Evolutionary conservation across 2,888 invertebrate genomes (phyloP).

Genomic region (Biston stratarius): DNA sequence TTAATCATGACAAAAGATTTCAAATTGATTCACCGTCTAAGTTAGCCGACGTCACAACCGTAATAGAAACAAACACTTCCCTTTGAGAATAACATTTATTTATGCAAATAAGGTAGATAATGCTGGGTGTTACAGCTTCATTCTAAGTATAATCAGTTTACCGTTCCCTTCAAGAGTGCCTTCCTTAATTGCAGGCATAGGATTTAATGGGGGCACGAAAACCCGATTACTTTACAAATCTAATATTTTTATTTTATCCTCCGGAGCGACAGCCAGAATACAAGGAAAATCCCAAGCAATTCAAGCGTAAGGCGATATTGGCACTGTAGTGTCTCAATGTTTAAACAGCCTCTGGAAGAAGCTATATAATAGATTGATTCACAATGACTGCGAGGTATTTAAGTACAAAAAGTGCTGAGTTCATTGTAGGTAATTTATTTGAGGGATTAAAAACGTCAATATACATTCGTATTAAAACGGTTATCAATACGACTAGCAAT

Average conservation of each 20-base stretch:
- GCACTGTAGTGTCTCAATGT: conserved; percentile 23
- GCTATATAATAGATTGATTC: conserved; percentile 34
- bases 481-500: conserved; percentile 3
- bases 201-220: conserved; percentile 71
- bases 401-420: conserved; percentile 19
- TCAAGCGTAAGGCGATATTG: conserved; percentile 27
- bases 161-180: conserved; percentile 59
- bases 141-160: conserved; percentile 76
- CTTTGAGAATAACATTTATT: conserved; percentile 69
- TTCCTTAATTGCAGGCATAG: conserved; percentile 72
- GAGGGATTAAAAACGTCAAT: conserved; percentile 12
- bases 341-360: conserved; percentile 25
- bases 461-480: conserved; percentile 7
- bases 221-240: conserved; percentile 66
- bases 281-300: conserved; percentile 24
- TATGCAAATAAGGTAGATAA: conserved; percentile 71
- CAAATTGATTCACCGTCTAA: conserved; percentile 39
- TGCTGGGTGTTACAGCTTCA: conserved; percentile 74
- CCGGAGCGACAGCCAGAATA: conserved; percentile 31
- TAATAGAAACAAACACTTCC: conserved; percentile 64
- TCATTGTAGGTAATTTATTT: conserved; percentile 29
- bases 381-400: conserved; percentile 26
- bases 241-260: conserved; percentile 45
- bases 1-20: conserved; percentile 33
- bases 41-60: conserved; percentile 47